phyloP scores from a whole-genome alignment of 2,113 vertebrate species.

The Todiramphus chloris region DNA sequence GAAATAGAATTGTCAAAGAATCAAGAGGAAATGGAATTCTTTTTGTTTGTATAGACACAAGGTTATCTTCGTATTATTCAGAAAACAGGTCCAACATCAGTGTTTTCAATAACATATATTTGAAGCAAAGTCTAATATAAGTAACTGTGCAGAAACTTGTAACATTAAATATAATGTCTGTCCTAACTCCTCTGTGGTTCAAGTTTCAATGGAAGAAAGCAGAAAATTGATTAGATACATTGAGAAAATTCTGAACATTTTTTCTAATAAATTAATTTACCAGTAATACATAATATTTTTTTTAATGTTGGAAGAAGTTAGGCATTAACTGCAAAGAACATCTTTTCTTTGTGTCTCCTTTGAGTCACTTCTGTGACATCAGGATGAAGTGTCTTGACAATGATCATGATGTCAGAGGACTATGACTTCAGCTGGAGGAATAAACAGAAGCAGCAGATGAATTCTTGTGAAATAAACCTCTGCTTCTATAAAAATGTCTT shows the following conservation, averaged over 20 bases:
- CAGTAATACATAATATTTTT: neutral
- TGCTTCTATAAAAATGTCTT: neutral
- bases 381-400: neutral
- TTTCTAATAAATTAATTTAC: neutral
- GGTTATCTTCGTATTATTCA: too few species aligned
- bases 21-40: too few species aligned
- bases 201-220: neutral
- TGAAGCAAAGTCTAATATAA: neutral
- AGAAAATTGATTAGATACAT: neutral
- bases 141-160: neutral
- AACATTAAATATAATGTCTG: neutral
- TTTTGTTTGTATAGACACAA: too few species aligned
- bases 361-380: neutral
- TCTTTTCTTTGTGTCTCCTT: neutral
- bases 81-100: neutral
- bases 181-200: neutral
- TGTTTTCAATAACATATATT: neutral
- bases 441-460: neutral
- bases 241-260: neutral
- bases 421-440: constrained; percentile 12
- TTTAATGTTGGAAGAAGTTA: neutral
- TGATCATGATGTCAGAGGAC: neutral
- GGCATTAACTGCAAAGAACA: neutral
- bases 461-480: neutral
- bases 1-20: too few species aligned